Evolutionary conservation across 2,888 invertebrate species (phyloP), one percentile per base, ranked within the genome.

Genomic region (Dynastes maya): DNA sequence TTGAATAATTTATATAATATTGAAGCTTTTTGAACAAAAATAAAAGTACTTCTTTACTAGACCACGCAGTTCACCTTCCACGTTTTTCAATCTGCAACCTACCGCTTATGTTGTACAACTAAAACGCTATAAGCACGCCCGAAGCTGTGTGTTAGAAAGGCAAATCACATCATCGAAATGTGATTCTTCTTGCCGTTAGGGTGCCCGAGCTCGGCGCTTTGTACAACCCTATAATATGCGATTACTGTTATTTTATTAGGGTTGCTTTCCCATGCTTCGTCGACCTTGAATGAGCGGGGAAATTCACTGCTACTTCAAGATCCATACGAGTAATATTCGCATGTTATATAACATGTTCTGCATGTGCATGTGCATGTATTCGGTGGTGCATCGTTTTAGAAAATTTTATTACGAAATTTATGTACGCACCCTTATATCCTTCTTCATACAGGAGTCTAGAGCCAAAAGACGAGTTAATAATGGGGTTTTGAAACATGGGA

Each of bases 191-290:
- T 83, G 83, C 83, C 84, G 81, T 81, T 81, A 81, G 84, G 84
- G 83, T 82, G 80, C 81, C 40, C 55, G 53, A 53, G 83, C 83
- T 82, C 83, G 81, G 81, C 83, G 84, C 85, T 85, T 85, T 85
- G 84, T 85, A 82, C 85, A 86, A 86, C 86, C 87, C 86, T 84
- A 86, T 86, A 86, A 86, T 87, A 86, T 84, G 83, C 86, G 86
- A 87, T 87, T 87, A 87, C 86, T 85, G 85, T 87, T 86, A 88
- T 88, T 86, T 86, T 84, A 86, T 88, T 87, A 87, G 85, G 85
- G 84, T 83, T 84, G 85, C 84, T 86, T 84, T 85, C 84, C 84
- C 84, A 85, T 85, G 85, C 83, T 82, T 81, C 80, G 79, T 80
- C 79, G 81, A 82, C 81, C 80, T 80, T 81, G 82, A 82, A 83